These are phyloP conservation scores for Lasioglossum albipes DNA, from an alignment of 1,140 invertebrate genomes.

Conservation along the genomic window DNA sequence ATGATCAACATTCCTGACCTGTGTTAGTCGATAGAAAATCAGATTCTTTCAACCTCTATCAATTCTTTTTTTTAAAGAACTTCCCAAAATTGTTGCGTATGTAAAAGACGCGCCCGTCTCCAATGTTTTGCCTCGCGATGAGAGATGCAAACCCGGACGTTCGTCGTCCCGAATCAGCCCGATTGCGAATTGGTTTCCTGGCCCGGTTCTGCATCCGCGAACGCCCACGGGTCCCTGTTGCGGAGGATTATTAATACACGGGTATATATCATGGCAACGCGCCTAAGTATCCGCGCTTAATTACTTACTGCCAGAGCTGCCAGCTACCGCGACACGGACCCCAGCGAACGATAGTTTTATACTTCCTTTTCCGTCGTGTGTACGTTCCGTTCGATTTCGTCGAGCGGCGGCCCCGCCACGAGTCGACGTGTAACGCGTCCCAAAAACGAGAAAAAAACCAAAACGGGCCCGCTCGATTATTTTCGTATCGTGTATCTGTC, in stretches of 20 bases:
- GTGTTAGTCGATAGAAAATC: too few relatives aligned
- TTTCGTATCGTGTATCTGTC: conserved; percentile 24
- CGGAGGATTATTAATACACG: conserved; percentile 59
- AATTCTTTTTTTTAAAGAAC: too few relatives aligned
- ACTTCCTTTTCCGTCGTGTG: conserved; percentile 12
- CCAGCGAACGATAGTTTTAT: conserved; percentile 58
- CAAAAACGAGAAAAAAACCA: not conserved
- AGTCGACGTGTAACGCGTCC: not conserved
- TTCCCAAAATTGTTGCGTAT: too few relatives aligned
- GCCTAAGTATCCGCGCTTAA: conserved; percentile 65
- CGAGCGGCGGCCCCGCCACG: conserved; percentile 25
- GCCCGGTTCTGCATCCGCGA: conserved; percentile 20
- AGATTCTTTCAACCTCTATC: too few relatives aligned
- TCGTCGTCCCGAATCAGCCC: not conserved
- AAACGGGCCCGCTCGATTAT: not conserved
- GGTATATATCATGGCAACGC: conserved; percentile 56
- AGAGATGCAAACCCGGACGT: not conserved
- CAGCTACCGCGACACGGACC: conserved; percentile 56
- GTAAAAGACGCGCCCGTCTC: too few relatives aligned
- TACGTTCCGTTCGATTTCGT: conserved; percentile 44
- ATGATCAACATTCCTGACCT: too few relatives aligned
- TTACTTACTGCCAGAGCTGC: conserved; percentile 68
- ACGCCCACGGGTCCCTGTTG: conserved; percentile 52
- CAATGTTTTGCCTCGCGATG: too few relatives aligned
- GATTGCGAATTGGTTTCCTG: conserved; percentile 3